These are phyloP conservation scores for Haliclystus octoradiatus DNA, from an alignment of 30 jellyfish, hydroid and myxozoan species.

Conservation along the genomic window DNA sequence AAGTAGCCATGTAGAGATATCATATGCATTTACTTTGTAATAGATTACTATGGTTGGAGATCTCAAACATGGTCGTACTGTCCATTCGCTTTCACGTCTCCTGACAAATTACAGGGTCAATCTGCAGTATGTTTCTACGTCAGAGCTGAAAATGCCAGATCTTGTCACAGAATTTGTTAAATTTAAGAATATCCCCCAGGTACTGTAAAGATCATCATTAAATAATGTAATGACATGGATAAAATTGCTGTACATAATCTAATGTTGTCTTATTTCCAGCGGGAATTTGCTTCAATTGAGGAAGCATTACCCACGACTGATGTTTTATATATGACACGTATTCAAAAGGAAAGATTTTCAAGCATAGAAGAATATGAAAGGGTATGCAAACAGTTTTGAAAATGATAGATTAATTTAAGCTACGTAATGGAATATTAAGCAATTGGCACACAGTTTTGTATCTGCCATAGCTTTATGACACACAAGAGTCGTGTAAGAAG, in stretches of 20 bases:
- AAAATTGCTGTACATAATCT: neutral
- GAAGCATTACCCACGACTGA: slow-evolving; percentile 93
- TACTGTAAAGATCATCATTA: neutral
- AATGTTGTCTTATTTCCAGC: slow-evolving; percentile 15
- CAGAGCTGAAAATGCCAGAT: slow-evolving; percentile 81
- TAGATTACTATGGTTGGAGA: slow-evolving; percentile 98
- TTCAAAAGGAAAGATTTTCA: slow-evolving; percentile 80
- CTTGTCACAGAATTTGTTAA: slow-evolving; percentile 43
- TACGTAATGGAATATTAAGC: too few species aligned
- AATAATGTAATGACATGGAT: neutral
- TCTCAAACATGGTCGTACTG: slow-evolving; percentile 92
- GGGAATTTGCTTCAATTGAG: slow-evolving; percentile 60
- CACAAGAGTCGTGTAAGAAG: too few species aligned
- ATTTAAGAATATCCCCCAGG: slow-evolving; percentile 66
- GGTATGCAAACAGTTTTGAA: too few species aligned
- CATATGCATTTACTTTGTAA: too few species aligned
- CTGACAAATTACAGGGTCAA: slow-evolving; percentile 75
- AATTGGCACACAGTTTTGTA: too few species aligned
- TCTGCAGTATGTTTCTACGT: slow-evolving; percentile 83
- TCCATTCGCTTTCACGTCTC: slow-evolving; percentile 87
- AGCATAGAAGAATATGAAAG: slow-evolving; percentile 56
- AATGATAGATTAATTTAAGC: too few species aligned
- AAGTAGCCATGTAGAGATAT: too few species aligned
- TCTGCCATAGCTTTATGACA: too few species aligned
- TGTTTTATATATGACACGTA: slow-evolving; percentile 92